Percentiles rank a stretch among this genome's conserved stretches.
These are phyloP conservation scores for Aleiodes alternator DNA, from an alignment of 2,888 invertebrate species.

Conservation along the genomic window DNA sequence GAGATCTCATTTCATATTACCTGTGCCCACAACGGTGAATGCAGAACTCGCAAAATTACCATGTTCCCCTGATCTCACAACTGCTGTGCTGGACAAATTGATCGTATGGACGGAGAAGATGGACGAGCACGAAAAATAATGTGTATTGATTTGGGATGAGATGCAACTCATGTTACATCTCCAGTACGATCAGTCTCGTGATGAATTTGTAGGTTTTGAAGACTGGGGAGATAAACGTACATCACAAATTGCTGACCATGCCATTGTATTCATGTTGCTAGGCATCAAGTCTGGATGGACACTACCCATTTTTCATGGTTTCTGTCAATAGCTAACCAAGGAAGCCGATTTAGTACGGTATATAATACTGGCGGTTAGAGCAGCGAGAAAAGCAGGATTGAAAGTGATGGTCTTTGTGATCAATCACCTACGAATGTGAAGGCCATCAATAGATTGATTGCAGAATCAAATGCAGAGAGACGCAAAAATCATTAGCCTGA, in stretches of 20 bases:
- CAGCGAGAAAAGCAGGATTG: neutral
- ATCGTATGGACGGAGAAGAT: neutral
- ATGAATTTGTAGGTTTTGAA: neutral
- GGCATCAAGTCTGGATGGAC: neutral
- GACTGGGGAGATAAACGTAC: neutral
- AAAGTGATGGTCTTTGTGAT: neutral
- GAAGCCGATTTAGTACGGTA: neutral
- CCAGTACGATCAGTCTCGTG: neutral
- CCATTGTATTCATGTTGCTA: neutral
- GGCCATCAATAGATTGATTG: no score
- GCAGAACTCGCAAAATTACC: neutral
- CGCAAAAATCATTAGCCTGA: no score
- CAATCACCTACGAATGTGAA: neutral
- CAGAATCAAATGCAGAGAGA: no score
- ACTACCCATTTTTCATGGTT: neutral
- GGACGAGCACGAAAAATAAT: neutral
- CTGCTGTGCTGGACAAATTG: neutral
- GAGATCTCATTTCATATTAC: neutral
- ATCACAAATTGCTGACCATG: neutral
- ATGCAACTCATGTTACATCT: neutral
- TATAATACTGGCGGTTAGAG: neutral
- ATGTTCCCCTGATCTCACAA: neutral
- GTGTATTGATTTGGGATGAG: neutral
- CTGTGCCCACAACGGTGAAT: neutral
- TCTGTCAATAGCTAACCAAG: neutral